Conservation (phyloP, 2,888 invertebrate species). For the Psylliodes chrysocephalus region DNA sequence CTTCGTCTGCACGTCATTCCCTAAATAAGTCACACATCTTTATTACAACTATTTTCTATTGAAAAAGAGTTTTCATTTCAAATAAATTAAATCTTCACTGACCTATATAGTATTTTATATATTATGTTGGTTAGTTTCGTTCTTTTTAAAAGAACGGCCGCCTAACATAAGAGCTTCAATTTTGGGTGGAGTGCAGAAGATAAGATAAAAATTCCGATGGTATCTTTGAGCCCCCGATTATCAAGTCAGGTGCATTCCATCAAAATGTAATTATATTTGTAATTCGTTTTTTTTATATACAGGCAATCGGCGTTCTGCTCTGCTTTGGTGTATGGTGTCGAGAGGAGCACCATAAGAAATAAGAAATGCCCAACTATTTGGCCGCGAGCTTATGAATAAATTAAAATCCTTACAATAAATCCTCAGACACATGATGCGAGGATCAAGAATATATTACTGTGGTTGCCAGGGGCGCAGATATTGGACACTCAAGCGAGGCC, state of each 20-base stretch:
- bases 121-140: no score
- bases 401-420: conserved; percentile 64
- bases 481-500: conserved; percentile 32
- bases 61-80: no score
- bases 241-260: conserved; percentile 55
- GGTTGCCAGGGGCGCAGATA: conserved; percentile 50
- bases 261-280: conserved; percentile 61
- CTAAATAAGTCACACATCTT: no score
- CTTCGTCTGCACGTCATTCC: no score
- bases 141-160: no score
- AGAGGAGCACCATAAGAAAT: conserved; percentile 55
- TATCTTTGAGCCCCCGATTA: conserved; percentile 35
- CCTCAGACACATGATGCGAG: conserved; percentile 60
- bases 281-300: conserved; percentile 51
- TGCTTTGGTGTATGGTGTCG: conserved; percentile 51
- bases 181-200: background rate
- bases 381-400: conserved; percentile 61
- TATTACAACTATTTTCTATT: no score
- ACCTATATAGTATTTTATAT: no score
- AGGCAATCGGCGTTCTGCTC: background rate
- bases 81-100: no score
- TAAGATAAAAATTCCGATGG: conserved; percentile 12
- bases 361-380: conserved; percentile 59
- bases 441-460: conserved; percentile 61
- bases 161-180: background rate